Conservation (phyloP, 37 sponge, comb jelly and placozoan species). For the Chondrilla cf. caribensis region DNA sequence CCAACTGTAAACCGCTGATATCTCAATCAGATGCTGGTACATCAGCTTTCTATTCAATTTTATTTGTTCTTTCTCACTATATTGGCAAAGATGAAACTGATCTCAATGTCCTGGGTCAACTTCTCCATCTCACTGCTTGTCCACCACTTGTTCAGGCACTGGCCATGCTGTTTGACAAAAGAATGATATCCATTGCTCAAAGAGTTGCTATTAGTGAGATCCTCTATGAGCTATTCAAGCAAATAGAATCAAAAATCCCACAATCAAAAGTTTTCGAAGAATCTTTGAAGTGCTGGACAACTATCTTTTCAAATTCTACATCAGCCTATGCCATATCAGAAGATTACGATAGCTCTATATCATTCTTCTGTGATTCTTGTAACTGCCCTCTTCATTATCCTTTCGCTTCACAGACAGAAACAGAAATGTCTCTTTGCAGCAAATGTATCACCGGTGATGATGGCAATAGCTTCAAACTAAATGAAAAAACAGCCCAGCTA, state of each 20-base stretch:
- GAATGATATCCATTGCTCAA: constrained; percentile 8
- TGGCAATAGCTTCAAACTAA: not conserved
- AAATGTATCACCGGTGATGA: not conserved
- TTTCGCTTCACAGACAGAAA: not conserved
- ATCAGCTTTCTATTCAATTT: not conserved
- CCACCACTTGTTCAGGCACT: constrained; percentile 7
- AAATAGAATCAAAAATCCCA: not conserved
- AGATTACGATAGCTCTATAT: not conserved
- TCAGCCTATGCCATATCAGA: not conserved
- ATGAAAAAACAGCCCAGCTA: not conserved
- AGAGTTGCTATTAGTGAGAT: not conserved
- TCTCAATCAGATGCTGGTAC: not conserved
- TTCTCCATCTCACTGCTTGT: constrained; percentile 2
- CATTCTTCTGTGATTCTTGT: not conserved
- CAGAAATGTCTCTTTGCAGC: not conserved
- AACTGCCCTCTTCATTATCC: not conserved
- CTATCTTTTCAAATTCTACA: not conserved
- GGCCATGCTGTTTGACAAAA: not conserved
- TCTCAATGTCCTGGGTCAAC: not conserved
- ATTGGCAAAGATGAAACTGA: not conserved
- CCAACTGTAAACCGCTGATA: not conserved
- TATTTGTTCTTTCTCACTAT: constrained; percentile 6
- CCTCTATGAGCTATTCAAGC: not conserved
- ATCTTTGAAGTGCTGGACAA: not conserved
- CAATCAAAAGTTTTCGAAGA: not conserved